Base-by-base conservation (phyloP, 2,113 vertebrate species). In the Perca fluviatilis region DNA sequence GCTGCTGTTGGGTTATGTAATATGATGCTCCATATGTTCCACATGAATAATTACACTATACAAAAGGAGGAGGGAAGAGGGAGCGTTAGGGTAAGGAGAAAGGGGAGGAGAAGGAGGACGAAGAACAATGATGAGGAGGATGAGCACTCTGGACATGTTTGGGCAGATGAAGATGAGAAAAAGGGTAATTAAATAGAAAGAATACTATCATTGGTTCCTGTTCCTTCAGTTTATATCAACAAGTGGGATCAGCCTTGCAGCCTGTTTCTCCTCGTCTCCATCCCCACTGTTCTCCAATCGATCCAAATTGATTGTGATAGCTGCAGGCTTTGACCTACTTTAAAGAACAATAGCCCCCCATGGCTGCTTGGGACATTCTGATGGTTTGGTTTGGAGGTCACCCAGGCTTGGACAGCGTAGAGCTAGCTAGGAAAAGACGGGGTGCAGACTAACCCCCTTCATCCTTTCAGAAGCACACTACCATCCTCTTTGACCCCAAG, bases 291-390 rank as follows among this genome's bases (percentile, higher is more conserved):
- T 91, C 90, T 85, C 86, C 79, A 84, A 91, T 94, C 94, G 94
- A 57, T 85, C 77, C 85, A 94, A 93, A 95, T 93, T 89, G 83
- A 91, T 88, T 93, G 85, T 94, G 93, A 95, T 92, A 88, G 93
- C 92, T 90, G 72, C 79, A 27, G 89, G 92, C 94, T 89, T 91
- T 97, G 95, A 96, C 96, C 97, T 95, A 96, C 89, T 96, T 97
- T 93, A 83, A 88, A 51, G 82, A 96, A 97, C 96, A 97, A 96
- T 95, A 93, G 95, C 80, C 94, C 94, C 94, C 88, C 30, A 88
- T 46, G 89, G 87, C 88, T 83, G 86, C 92, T 79, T 65, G 66
- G 81, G 85, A 92, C 88, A 88, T 91, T 91, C 87, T 90, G 84
- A 90, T 88, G 88, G 93, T 95, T 96, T 95, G 94, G 95, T 95